Percentiles rank a stretch among this genome's conserved stretches.
Conservation (phyloP, 2,113 vertebrate genomes). For the Psephotus haematonotus region DNA sequence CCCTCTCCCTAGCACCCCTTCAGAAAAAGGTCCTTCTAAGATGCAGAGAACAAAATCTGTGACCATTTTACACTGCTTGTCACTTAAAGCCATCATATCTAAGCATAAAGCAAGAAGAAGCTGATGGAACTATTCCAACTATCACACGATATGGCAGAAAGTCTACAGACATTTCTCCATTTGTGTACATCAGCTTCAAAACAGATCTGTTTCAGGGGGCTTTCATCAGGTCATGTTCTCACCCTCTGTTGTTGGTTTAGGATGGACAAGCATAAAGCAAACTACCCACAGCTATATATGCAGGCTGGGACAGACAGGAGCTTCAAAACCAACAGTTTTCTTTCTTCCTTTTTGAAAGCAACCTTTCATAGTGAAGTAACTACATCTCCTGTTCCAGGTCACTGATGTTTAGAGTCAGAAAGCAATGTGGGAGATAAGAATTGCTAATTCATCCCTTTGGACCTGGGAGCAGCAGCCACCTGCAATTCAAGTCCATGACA, state of each 20-base stretch:
- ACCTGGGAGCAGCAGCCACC: neutral
- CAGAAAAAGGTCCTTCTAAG: neutral
- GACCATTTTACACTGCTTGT: neutral
- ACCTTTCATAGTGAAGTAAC: neutral
- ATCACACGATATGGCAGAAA: neutral
- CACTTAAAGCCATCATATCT: neutral
- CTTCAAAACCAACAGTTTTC: neutral
- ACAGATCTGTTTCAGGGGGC: neutral
- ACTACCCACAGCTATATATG: neutral
- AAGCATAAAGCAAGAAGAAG: neutral
- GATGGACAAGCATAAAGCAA: neutral
- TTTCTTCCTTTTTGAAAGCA: neutral
- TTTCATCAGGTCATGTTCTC: neutral
- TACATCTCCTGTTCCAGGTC: neutral
- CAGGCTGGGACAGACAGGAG: neutral
- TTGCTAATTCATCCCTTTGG: neutral
- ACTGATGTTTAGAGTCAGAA: neutral
- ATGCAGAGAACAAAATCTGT: neutral
- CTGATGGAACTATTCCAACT: neutral
- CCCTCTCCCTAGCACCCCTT: neutral
- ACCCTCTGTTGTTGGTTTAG: neutral
- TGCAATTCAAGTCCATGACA: neutral
- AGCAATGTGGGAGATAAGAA: neutral
- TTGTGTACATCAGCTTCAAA: neutral
- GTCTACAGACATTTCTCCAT: neutral